A percentile compares a stretch with the other conserved stretches of the same genome.
phyloP scores from a whole-genome alignment of 2,888 invertebrate genomes.

The Biston stratarius region DNA sequence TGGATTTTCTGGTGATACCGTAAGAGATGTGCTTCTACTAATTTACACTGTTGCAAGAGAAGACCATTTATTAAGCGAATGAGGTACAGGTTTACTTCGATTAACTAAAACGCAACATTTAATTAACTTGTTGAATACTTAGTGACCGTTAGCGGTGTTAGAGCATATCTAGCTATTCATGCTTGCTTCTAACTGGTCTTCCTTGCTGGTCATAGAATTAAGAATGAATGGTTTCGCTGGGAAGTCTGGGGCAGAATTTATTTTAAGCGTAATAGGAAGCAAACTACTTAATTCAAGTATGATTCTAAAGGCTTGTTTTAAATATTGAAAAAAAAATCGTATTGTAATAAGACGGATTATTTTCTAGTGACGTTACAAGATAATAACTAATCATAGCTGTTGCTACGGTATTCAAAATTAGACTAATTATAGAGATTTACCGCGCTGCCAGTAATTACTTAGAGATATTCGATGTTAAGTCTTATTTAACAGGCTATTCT shows the following conservation, averaged over 20 bases:
- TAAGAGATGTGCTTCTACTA: conserved; percentile 9
- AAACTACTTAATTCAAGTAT: not conserved
- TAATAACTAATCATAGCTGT: too few species aligned
- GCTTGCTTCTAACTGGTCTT: conserved; percentile 29
- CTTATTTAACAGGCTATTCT: too few species aligned
- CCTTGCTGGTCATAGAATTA: conserved; percentile 21
- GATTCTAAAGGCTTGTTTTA: not conserved
- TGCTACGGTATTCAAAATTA: too few species aligned
- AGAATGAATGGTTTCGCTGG: conserved; percentile 23
- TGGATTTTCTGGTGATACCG: too few species aligned
- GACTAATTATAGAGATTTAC: too few species aligned
- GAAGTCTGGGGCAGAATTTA: not conserved
- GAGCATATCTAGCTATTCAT: conserved; percentile 22
- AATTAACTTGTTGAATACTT: conserved; percentile 46
- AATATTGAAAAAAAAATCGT: too few species aligned
- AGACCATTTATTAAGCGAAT: conserved; percentile 31
- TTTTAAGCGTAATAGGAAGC: not conserved
- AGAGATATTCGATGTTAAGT: too few species aligned
- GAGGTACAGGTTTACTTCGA: conserved; percentile 44
- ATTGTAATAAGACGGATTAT: too few species aligned
- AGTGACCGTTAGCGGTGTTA: conserved; percentile 31
- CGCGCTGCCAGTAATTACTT: too few species aligned
- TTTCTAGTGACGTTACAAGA: too few species aligned
- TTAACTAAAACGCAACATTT: conserved; percentile 46
- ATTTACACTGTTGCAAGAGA: conserved; percentile 18